Evolutionary conservation across 2,797 vertebrate species (phyloP), one percentile per base, ranked within the genome.

Genomic region (Brachyalestes nurse): DNA sequence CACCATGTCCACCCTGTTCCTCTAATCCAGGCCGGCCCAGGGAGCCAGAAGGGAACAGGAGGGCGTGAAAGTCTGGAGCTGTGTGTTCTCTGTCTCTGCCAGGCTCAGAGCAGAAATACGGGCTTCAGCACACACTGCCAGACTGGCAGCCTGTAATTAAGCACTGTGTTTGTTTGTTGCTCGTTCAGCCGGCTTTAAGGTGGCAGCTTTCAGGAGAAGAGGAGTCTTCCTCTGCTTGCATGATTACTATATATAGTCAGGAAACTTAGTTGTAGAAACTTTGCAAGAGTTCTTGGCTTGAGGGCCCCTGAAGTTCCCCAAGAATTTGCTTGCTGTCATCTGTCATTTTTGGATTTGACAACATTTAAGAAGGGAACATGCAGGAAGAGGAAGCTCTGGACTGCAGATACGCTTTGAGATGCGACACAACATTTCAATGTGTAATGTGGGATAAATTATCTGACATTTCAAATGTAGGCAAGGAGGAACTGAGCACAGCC

Each of bases 91-190:
- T 70, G 57, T 79, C 57, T 57, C 75, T 80, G 60, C 73, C 78
- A 66, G 58, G 62, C 77, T 77, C 62, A 51, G 65, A 71, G 83
- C 65, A 72, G 78, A 79, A 83, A 83, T 77, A 72, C 77, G 55
- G 71, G 84, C 78, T 77, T 79, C 72, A 74, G 82, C 62, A 75
- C 76, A 73, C 72, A 83, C 71, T 47, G 65, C 67, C 73, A 81
- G 82, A 86, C 78, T 85, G 88, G 80, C 88, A 91, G 88, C 69
- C 72, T 83, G 87, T 92, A 91, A 92, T 93, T 93, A 92, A 83
- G 84, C 75, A 17, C 76, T 64, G 79, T 55, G 77, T 91, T 90
- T 87, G 82, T 72, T 77, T 66, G 7, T 74, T 73, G 74, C 84
- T 82, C 86, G 82, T 81, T 82, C 53, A 83, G 83, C 85, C 80